phyloP scores from a whole-genome alignment of 1,140 invertebrate species.

The Macrocentrus cingulum region DNA sequence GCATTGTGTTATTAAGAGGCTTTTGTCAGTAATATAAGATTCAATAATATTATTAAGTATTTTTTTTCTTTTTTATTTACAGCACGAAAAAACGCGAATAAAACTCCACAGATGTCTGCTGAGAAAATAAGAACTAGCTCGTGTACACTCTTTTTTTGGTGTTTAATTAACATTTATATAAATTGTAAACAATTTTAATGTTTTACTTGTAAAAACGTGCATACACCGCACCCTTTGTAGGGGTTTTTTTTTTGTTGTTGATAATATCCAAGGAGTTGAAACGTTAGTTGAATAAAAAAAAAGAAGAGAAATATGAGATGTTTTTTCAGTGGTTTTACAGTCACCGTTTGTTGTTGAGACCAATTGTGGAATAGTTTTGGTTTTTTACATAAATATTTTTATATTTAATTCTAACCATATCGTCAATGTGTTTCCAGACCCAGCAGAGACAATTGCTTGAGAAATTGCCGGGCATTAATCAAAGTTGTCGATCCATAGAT shows the following conservation, averaged over 20 bases:
- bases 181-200: too few species aligned
- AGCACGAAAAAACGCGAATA: conserved; percentile 23
- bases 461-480: conserved; percentile 88
- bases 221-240: too few species aligned
- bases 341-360: too few species aligned
- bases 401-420: conserved; percentile 21
- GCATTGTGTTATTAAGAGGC: too few species aligned
- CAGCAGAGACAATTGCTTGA: conserved; percentile 82
- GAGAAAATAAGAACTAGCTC: not conserved
- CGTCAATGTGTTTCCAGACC: conserved; percentile 71
- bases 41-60: conserved; percentile 5
- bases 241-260: not conserved
- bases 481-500: conserved; percentile 95
- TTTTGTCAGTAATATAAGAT: not conserved
- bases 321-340: too few species aligned
- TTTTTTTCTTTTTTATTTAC: conserved; percentile 24
- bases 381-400: conserved; percentile 27
- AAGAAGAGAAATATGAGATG: too few species aligned
- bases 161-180: conserved; percentile 14
- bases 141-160: conserved; percentile 5
- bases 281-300: too few species aligned
- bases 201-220: too few species aligned
- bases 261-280: not conserved
- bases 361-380: conserved; percentile 20
- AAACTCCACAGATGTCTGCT: conserved; percentile 11